These are phyloP conservation scores for Boleophthalmus pectinirostris DNA, from an alignment of 2,113 vertebrate genomes.

Conservation along the genomic window DNA sequence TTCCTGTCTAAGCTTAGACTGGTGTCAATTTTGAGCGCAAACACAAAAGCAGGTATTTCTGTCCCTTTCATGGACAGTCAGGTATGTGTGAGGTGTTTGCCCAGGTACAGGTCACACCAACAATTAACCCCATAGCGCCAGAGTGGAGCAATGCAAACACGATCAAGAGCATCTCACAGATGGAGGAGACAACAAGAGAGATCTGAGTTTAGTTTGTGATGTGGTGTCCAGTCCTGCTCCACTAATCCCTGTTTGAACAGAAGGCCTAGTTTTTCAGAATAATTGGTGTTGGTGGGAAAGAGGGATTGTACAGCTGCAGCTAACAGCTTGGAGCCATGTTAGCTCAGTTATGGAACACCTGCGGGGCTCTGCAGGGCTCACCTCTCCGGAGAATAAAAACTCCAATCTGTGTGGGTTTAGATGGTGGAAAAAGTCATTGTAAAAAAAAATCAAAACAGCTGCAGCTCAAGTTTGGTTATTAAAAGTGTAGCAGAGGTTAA, in stretches of 20 bases:
- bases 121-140: conserved; percentile 74
- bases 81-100: conserved; percentile 58
- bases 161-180: background rate
- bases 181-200: background rate
- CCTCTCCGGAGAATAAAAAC: conserved; percentile 24
- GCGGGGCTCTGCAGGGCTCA: conserved; percentile 30
- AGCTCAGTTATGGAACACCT: conserved; percentile 48
- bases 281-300: conserved; percentile 6
- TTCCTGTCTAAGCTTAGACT: conserved; percentile 47
- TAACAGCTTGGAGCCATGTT: conserved; percentile 37
- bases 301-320: conserved; percentile 39
- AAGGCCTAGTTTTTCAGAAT: conserved; percentile 8
- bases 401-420: conserved; percentile 32
- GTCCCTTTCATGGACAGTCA: conserved; percentile 18
- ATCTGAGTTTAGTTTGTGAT: background rate
- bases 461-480: conserved; percentile 14
- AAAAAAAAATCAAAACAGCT: conserved; percentile 36
- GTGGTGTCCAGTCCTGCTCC: background rate
- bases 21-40: conserved; percentile 27
- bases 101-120: conserved; percentile 62
- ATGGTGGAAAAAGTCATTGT: conserved; percentile 5
- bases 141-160: conserved; percentile 58
- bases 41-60: conserved; percentile 43
- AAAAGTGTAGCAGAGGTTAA: background rate
- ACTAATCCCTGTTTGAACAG: conserved; percentile 15